phyloP scores from a whole-genome alignment of 1,140 invertebrate genomes.

The Drosophila kohkoa region DNA sequence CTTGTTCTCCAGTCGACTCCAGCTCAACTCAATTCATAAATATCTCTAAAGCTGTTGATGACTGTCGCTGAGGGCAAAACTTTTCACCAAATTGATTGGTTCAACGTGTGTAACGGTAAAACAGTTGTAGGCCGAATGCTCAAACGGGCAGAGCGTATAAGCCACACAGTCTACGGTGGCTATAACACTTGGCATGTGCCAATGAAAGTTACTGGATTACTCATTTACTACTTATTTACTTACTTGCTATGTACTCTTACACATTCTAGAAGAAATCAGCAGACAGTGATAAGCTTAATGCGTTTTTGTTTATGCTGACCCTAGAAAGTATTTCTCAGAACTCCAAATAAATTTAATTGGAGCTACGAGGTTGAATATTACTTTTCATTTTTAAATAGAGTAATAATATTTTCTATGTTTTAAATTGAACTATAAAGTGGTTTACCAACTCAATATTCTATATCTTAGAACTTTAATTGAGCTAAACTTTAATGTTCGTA shows the following conservation, averaged over 20 bases:
- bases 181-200: background rate
- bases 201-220: conserved; percentile 8
- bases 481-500: too few relatives aligned
- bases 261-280: background rate
- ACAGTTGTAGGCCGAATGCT: conserved; percentile 43
- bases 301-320: background rate
- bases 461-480: too few relatives aligned
- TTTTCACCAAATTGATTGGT: conserved; percentile 49
- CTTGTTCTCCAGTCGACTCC: conserved; percentile 3
- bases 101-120: conserved; percentile 33
- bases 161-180: background rate
- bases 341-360: background rate
- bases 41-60: conserved; percentile 12
- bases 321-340: background rate
- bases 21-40: conserved; percentile 6
- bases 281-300: background rate
- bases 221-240: too few relatives aligned
- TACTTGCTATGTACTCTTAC: background rate
- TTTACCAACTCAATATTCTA: too few relatives aligned
- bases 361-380: background rate
- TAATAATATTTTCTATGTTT: too few relatives aligned
- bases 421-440: too few relatives aligned
- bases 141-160: background rate
- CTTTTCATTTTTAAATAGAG: too few relatives aligned
- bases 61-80: conserved; percentile 29